These are phyloP conservation scores for Ethmia dodecea DNA, from an alignment of 2,888 invertebrate genomes.

Conservation along the genomic window DNA sequence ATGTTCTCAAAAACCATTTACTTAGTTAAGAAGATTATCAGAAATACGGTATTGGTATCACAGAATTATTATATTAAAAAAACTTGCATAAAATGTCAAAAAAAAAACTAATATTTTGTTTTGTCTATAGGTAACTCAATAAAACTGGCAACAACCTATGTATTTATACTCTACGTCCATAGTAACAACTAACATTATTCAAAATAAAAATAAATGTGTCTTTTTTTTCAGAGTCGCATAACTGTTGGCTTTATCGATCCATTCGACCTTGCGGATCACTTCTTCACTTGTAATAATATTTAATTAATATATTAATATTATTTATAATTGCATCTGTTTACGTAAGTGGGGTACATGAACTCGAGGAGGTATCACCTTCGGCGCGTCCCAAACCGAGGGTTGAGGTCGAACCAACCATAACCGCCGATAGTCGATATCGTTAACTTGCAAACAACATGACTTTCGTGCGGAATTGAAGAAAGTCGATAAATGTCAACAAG, in stretches of 20 bases:
- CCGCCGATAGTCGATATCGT: conserved; percentile 47
- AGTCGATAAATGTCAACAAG: conserved; percentile 14
- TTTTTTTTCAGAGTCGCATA: no score
- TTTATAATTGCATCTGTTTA: conserved; percentile 62
- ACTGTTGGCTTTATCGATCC: no score
- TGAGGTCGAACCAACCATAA: conserved; percentile 63
- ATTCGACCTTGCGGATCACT: conserved; percentile 22
- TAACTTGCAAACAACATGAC: conserved; percentile 62
- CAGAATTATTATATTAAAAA: no score
- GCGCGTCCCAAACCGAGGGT: conserved; percentile 64
- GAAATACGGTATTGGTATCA: neutral
- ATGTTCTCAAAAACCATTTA: no score
- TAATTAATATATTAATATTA: conserved; percentile 33
- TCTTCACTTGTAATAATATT: conserved; percentile 34
- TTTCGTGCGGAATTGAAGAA: conserved; percentile 23
- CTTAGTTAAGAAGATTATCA: neutral
- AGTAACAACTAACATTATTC: no score
- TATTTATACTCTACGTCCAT: no score
- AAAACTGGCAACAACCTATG: no score
- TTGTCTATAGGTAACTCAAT: no score
- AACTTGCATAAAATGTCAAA: no score
- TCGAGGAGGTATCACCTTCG: conserved; percentile 58
- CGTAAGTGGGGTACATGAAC: conserved; percentile 67
- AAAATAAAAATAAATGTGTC: no score
- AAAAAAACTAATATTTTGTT: no score